Evolutionary conservation across 2,797 vertebrate genomes (phyloP), one percentile per base, ranked within the genome.

Genomic region (Acanthopagrus latus): DNA sequence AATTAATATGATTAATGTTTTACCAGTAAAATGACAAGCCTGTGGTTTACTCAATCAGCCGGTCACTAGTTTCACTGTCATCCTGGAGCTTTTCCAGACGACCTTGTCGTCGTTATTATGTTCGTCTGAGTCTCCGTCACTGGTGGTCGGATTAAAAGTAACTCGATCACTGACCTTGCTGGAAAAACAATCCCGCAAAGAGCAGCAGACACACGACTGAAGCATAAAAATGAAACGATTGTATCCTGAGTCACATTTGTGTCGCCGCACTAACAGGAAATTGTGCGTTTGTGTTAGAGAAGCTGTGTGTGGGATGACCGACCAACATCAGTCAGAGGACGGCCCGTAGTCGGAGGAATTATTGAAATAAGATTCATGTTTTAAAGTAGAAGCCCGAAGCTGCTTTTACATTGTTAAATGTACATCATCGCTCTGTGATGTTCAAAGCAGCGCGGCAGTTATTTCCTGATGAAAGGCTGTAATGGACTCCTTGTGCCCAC

Each of bases 401-500:
- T 60, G 59, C 57, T 80, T 67, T 82, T 65, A 68, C 55, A 33
- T 23, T 50, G 57, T 76, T 71, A 56, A 73, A 72, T 47, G 27
- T 64, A 33, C 65, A 64, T 29, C 25, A 54, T 77, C 48, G 2
- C 21, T 44, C 27, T 58, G 20, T 41, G 67, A 67, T 51, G 71
- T 78, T 87, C 70, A 84, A 71, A 84, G 85, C 46, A 9, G 69
- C 23, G 13, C n/a, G 11, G 13, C 17, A 51, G 54, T 70, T 33
- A 71, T 74, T 81, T 66, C 52, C 33, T 79, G 78, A 82, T 86
- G 79, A 87, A 86, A 86, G 73, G 81, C 46, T 63, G 62, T 71
- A 69, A 76, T 65, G 75, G 33, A 3, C 17, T 75, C 70, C 33
- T 59, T 50, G 44, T 12, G 59, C 33, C 12, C 59, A 54, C 29